Percentiles rank a stretch among this genome's conserved stretches.
Conservation (phyloP, 2,797 vertebrate genomes). For the Galagoides demidoff region DNA sequence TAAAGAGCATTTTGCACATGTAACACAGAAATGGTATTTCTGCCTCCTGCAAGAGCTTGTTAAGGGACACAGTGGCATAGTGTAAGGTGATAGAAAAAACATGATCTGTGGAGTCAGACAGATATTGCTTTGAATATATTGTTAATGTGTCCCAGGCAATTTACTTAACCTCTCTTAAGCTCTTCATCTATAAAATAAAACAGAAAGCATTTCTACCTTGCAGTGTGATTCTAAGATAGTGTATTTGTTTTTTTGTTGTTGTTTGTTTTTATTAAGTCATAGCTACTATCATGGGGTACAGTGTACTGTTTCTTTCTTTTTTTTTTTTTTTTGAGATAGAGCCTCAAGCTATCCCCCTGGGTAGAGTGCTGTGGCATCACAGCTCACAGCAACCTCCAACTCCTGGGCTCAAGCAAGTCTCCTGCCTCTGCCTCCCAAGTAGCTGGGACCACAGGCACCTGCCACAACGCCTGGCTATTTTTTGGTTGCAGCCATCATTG, state of each 20-base stretch:
- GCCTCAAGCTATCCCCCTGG: too few relatives aligned
- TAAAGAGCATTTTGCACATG: neutral
- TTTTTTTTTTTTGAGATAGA: too few relatives aligned
- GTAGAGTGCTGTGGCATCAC: too few relatives aligned
- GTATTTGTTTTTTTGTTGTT: neutral
- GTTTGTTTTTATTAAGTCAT: too few relatives aligned
- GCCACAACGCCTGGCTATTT: too few relatives aligned
- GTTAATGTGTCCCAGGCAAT: neutral
- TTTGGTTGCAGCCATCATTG: too few relatives aligned
- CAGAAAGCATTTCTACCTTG: neutral
- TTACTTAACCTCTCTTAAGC: neutral
- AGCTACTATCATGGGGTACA: too few relatives aligned
- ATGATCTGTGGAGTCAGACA: neutral
- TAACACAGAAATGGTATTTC: neutral
- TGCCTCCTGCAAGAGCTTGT: neutral
- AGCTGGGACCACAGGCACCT: too few relatives aligned
- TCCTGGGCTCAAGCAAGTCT: too few relatives aligned
- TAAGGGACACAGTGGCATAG: neutral
- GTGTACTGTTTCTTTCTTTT: too few relatives aligned
- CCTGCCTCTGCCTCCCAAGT: too few relatives aligned
- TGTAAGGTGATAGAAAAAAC: neutral
- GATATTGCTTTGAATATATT: neutral
- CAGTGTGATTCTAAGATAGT: neutral
- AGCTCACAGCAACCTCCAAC: too few relatives aligned
- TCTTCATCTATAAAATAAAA: neutral